Evolutionary conservation across 2,797 vertebrate species (phyloP), one percentile per base, ranked within the genome.

Genomic region (Phrynocephalus vlangalii): DNA sequence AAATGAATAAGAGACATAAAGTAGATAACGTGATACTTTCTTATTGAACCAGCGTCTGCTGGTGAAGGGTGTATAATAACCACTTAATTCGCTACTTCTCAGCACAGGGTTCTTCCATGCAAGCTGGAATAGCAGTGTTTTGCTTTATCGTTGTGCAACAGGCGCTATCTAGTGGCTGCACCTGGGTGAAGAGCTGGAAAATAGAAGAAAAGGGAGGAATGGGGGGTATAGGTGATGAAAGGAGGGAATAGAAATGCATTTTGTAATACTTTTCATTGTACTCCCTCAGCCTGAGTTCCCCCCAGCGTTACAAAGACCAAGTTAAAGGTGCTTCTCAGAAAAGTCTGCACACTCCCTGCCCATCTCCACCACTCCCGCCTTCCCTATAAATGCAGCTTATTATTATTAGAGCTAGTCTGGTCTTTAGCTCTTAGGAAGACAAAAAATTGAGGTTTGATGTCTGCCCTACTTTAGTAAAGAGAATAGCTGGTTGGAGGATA

Each of bases 131-230:
- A 82, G 44, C 7, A n/a, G 0, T 0, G 5, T 0, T 1, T 73
- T 0, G 0, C 44, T 67, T 90, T 18, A 93, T 95, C 1, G 0
- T 94, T 91, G 94, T 92, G 93, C 38, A 91, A 88, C 82, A 85
- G 88, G 95, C 95, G 94, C 96, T 2, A 94, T 95, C 97, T 96
- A 94, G 96, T 92, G 97, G 94, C 70, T 68, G 6, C 11, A 22
- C 66, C 63, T 44, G 33, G 84, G 89, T 82, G 88, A 90, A 89
- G 76, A 88, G 76, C 15, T 48, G 20, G 44, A 67, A 75, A 63
- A 63, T 16, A 24, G 71, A 38, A 73, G 22, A 68, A n/a, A 22
- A 16, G 30, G 15, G 7, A 52, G 66, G 24, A 15, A 63, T 26
- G 82, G 48, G 26, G 5, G 38, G 3, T 50, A 72, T 13, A 72